These are phyloP conservation scores for Drosophila micromelanica DNA, from an alignment of 1,140 invertebrate species.

Conservation along the genomic window DNA sequence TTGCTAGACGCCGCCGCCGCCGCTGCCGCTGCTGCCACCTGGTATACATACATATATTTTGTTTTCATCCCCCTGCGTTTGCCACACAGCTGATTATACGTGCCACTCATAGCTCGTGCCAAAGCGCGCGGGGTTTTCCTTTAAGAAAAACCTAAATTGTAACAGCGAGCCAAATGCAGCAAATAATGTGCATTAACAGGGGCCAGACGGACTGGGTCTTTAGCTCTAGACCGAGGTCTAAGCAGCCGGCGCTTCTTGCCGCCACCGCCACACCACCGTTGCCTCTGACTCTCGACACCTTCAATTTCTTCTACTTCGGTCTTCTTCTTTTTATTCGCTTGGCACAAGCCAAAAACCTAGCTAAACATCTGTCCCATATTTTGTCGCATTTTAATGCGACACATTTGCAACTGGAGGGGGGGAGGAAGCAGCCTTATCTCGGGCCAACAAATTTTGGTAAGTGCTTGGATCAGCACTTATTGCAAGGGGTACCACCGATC, in stretches of 20 bases:
- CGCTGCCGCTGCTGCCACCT: conserved; percentile 37
- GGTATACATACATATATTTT: conserved; percentile 26
- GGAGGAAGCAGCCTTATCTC: conserved; percentile 52
- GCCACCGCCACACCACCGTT: conserved; percentile 39
- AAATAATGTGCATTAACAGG: conserved; percentile 51
- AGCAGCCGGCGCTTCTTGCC: conserved; percentile 72
- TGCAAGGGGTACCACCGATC: conserved; percentile 14
- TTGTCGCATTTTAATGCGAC: conserved; percentile 75
- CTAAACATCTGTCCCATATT: conserved; percentile 80
- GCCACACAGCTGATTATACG: conserved; percentile 45
- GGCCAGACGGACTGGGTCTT: conserved; percentile 3
- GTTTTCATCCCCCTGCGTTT: conserved; percentile 50
- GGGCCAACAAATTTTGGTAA: conserved; percentile 68
- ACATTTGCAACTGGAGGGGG: conserved; percentile 21
- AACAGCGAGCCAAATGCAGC: conserved; percentile 75
- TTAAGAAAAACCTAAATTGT: conserved; percentile 65
- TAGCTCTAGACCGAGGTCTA: conserved; percentile 17
- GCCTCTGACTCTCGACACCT: conserved; percentile 70
- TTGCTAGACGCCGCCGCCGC: conserved; percentile 33
- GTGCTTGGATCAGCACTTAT: conserved; percentile 33
- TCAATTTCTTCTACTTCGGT: conserved; percentile 55
- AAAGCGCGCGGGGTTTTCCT: conserved; percentile 78
- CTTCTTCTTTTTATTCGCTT: conserved; percentile 24
- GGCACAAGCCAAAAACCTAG: conserved; percentile 71
- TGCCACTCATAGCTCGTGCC: conserved; percentile 68